Conservation (phyloP, 2,888 invertebrate species). For the Papilio gigon region DNA sequence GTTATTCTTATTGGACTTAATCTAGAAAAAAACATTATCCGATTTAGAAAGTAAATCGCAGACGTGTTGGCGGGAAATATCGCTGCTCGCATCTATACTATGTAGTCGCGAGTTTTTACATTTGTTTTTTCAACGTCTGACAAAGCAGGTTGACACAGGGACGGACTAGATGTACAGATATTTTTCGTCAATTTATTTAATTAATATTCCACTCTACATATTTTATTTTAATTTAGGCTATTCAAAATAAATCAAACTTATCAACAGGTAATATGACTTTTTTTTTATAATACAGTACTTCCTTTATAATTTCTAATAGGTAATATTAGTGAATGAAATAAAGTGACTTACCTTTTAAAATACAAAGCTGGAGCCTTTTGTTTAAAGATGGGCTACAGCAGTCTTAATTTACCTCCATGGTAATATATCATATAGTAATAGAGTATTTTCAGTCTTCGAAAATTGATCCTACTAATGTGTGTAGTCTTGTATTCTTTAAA, state of each 20-base stretch:
- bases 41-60: constrained; percentile 60
- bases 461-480: neutral
- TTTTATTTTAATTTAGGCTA: too few relatives aligned
- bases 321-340: too few relatives aligned
- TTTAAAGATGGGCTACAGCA: too few relatives aligned
- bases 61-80: constrained; percentile 68
- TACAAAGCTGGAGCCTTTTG: too few relatives aligned
- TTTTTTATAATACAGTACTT: too few relatives aligned
- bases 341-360: too few relatives aligned
- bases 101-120: constrained; percentile 58
- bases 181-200: neutral
- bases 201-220: neutral
- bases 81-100: constrained; percentile 57
- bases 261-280: too few relatives aligned
- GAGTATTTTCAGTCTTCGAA: neutral
- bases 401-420: too few relatives aligned
- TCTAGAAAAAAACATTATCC: constrained; percentile 46
- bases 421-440: too few relatives aligned
- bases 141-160: constrained; percentile 67
- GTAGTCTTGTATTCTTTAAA: neutral
- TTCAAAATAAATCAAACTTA: too few relatives aligned
- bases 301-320: too few relatives aligned
- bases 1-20: constrained; percentile 21
- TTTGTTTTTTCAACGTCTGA: constrained; percentile 64
- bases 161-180: constrained; percentile 51